Base-by-base conservation (phyloP, 2,888 invertebrate species). In the Macaria liturata region DNA sequence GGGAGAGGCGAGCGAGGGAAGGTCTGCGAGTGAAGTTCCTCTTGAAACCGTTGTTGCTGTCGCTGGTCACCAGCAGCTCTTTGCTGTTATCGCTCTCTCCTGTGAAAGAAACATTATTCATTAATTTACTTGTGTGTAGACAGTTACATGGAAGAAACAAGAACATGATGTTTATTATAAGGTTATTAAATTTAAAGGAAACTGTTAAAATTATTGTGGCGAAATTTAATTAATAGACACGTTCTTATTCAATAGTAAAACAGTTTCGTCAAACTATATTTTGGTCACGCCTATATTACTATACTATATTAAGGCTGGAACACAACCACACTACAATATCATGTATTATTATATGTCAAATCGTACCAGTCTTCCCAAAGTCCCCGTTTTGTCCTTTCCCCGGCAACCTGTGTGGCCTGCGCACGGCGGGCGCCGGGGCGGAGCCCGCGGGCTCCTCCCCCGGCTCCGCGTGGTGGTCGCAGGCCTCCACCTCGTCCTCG, bases 1-100 rank as follows among this genome's bases (percentile, higher is more conserved):
- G 88, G 0, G 78, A 76, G 1, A 91, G 75, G 2, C 91, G 79
- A 4, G 86, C 75, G 1, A 80, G 76, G 0, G 84, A 80, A 0
- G 89, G 89, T 0, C 86, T 80, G 0, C 88, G 76, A 0, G 89
- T 88, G 67, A 77, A 87, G 68, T 88, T 89, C 52, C 85, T 81
- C 62, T 79, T 84, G 32, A 83, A 71, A 3, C 74, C 80, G 61
- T 86, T 86, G 59, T 67, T 84, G 63, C 83, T 88, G 70, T 94
- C 94, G 61, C 94, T 94, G 9, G 93, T 94, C 76, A 94, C 88
- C 61, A 94, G 92, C 3, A 94, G 84, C 69, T 94, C 94, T 63
- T 93, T 93, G 73, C 94, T 94, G 78, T 92, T 94, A 46, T 94
- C 94, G 51, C 82, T 88, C 68, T 94, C 94, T 4, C 86, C 93